Evolutionary conservation across 2,113 vertebrate species (phyloP).

Genomic region (Otis tarda): DNA sequence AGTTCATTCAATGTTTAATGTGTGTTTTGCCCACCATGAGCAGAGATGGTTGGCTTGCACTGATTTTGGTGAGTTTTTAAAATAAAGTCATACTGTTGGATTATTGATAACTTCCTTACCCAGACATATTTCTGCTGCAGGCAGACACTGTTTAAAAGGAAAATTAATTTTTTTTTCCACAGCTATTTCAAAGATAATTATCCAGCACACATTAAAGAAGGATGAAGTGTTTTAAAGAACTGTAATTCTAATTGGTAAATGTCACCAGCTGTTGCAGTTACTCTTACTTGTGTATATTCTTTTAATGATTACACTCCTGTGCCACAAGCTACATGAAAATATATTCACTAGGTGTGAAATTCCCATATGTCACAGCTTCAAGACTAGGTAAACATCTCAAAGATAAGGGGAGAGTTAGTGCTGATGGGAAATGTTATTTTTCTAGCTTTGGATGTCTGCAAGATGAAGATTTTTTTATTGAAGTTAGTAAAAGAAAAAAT

Average conservation of each 20-base stretch:
- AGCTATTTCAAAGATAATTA: constrained; percentile 79
- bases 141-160: constrained; percentile 72
- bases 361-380: constrained; percentile 84
- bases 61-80: constrained; percentile 30
- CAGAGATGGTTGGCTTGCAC: not conserved
- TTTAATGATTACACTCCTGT: constrained; percentile 79
- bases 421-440: constrained; percentile 67
- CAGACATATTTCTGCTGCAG: constrained; percentile 59
- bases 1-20: not conserved
- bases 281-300: constrained; percentile 80
- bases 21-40: not conserved
- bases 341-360: constrained; percentile 85
- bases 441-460: constrained; percentile 44
- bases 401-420: constrained; percentile 67
- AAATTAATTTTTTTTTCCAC: constrained; percentile 76
- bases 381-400: constrained; percentile 78
- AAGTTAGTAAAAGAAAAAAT: constrained; percentile 42
- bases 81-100: not conserved
- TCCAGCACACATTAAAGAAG: constrained; percentile 69
- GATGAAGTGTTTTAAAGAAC: constrained; percentile 80
- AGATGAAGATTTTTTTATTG: constrained; percentile 40
- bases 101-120: constrained; percentile 43
- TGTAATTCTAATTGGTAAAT: constrained; percentile 86
- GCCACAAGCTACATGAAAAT: constrained; percentile 82
- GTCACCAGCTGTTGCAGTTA: constrained; percentile 85